Evolutionary conservation across 2,888 invertebrate species (phyloP).

Genomic region (Calameuta pallipes): DNA sequence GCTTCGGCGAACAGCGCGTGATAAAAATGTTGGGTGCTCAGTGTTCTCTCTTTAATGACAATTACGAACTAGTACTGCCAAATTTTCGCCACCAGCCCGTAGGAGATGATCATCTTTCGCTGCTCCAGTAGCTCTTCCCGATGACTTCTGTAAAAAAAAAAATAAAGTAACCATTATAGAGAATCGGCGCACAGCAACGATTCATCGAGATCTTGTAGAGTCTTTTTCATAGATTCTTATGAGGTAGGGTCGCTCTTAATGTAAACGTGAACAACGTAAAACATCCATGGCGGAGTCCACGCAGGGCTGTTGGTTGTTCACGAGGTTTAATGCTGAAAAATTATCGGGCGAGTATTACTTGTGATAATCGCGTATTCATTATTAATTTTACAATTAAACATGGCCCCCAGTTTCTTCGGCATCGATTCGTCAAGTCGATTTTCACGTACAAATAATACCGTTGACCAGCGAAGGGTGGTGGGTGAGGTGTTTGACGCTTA

Average conservation of each 20-base stretch:
- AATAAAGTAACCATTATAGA: slow-evolving; percentile 9
- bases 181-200: background rate
- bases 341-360: background rate
- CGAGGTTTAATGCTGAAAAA: background rate
- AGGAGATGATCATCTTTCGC: slow-evolving; percentile 57
- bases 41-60: background rate
- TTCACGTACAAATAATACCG: background rate
- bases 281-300: background rate
- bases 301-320: background rate
- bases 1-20: background rate
- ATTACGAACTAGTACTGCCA: background rate
- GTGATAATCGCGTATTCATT: background rate
- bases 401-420: slow-evolving; percentile 18
- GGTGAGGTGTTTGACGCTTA: background rate
- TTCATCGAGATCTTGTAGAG: background rate
- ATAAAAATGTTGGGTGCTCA: background rate
- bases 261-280: background rate
- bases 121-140: slow-evolving; percentile 63
- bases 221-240: background rate
- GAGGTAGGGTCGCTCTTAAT: background rate
- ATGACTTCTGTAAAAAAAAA: slow-evolving; percentile 56
- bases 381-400: background rate
- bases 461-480: background rate
- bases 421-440: slow-evolving; percentile 34
- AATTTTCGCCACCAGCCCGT: slow-evolving; percentile 16